A percentile compares a stretch with the other conserved stretches of the same genome.
Conservation (phyloP, 2,888 invertebrate species). For the Pristionchus maxplancki region DNA sequence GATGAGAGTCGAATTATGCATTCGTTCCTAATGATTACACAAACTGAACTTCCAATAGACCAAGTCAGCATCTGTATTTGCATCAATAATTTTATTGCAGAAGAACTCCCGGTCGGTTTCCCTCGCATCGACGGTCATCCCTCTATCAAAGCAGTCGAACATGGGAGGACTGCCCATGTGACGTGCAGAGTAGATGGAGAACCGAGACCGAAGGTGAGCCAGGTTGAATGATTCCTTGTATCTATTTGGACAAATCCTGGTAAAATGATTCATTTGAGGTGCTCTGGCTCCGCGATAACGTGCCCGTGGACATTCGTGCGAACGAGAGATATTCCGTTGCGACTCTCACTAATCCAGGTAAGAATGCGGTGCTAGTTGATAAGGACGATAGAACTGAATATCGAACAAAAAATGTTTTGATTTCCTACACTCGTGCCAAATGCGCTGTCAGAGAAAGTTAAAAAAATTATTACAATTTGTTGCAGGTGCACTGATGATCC, state of each 20-base stretch:
- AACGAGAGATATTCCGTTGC: conserved; percentile 90
- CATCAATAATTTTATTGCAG: conserved; percentile 75
- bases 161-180: conserved; percentile 91
- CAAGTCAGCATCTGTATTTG: too few relatives aligned
- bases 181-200: conserved; percentile 91
- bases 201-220: conserved; percentile 85
- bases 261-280: conserved; percentile 55
- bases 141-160: conserved; percentile 94
- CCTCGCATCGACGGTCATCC: conserved; percentile 91
- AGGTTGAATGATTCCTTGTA: background rate
- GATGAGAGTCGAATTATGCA: too few relatives aligned
- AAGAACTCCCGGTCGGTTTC: conserved; percentile 92
- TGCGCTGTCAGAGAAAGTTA: background rate
- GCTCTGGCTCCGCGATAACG: conserved; percentile 93
- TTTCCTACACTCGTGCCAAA: too few relatives aligned
- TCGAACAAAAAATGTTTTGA: too few relatives aligned
- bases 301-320: conserved; percentile 83
- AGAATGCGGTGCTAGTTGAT: background rate
- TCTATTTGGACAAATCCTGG: background rate
- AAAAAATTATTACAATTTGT: background rate
- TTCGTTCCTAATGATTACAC: too few relatives aligned
- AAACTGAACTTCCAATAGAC: too few relatives aligned
- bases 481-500: conserved; percentile 76
- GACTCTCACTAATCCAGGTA: conserved; percentile 86
- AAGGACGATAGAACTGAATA: background rate